Percentiles rank a stretch among this genome's conserved stretches.
Conservation (phyloP, 2,888 invertebrate species). For the Fragum fragum region DNA sequence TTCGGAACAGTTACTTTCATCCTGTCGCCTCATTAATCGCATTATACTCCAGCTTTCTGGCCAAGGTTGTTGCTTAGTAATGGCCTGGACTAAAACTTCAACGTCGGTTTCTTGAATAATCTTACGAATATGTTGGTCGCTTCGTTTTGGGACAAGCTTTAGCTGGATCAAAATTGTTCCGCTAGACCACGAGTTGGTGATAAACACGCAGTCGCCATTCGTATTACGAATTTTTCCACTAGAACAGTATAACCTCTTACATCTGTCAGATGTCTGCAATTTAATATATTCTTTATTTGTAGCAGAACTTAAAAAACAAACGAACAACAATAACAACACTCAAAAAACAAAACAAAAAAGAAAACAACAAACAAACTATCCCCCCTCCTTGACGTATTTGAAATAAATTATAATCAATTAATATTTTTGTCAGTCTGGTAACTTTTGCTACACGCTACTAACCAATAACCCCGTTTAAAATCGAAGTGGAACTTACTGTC, state of each 20-base stretch:
- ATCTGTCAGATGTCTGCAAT: neutral
- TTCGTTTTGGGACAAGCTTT: neutral
- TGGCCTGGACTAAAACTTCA: neutral
- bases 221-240: neutral
- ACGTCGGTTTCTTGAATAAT: neutral
- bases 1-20: neutral
- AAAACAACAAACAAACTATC: too few relatives aligned
- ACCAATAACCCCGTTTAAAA: too few relatives aligned
- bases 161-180: neutral
- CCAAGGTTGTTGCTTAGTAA: neutral
- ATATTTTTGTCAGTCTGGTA: too few relatives aligned
- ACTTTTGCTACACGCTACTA: too few relatives aligned
- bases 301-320: too few relatives aligned
- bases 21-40: neutral
- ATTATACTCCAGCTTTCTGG: neutral
- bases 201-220: neutral
- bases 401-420: too few relatives aligned
- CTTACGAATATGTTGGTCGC: neutral
- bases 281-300: too few relatives aligned
- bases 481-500: too few relatives aligned
- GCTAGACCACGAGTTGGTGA: neutral
- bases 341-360: too few relatives aligned
- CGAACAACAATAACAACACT: too few relatives aligned
- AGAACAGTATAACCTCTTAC: neutral
- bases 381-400: too few relatives aligned